phyloP scores from a whole-genome alignment of 2,888 invertebrate genomes.

The Phortica magna region DNA sequence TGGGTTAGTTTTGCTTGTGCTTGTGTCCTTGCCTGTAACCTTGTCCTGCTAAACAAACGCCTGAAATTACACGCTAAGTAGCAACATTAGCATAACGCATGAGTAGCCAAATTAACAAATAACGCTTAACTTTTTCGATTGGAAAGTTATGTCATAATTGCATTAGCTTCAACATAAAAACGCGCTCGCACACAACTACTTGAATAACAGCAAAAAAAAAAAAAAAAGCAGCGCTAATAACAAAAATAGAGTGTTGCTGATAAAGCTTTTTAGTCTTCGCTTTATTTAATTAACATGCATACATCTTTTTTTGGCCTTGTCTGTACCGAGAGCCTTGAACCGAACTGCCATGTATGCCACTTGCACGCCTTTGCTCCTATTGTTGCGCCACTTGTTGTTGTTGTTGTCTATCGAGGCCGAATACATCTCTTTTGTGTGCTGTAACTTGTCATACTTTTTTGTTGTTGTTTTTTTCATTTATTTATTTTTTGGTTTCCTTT shows the following conservation, averaged over 20 bases:
- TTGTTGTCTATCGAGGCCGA: not conserved
- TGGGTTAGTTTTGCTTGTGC: not conserved
- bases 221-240: too few relatives aligned
- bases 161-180: too few relatives aligned
- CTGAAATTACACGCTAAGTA: not conserved
- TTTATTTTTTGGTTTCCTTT: constrained; percentile 19
- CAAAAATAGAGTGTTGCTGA: too few relatives aligned
- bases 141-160: not conserved
- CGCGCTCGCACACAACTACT: too few relatives aligned
- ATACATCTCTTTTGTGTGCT: not conserved
- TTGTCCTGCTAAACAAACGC: not conserved
- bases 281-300: too few relatives aligned
- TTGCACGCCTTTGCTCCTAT: too few relatives aligned
- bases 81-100: not conserved
- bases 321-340: too few relatives aligned
- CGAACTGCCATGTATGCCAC: too few relatives aligned
- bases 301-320: too few relatives aligned
- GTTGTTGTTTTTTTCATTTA: constrained; percentile 7
- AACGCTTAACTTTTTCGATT: not conserved
- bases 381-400: too few relatives aligned
- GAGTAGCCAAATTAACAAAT: constrained; percentile 5
- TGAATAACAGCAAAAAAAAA: too few relatives aligned
- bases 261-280: too few relatives aligned
- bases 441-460: not conserved
- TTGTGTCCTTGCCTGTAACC: not conserved